Evolutionary conservation across 1,140 invertebrate species (phyloP).

Genomic region (Glossosoma conforme): DNA sequence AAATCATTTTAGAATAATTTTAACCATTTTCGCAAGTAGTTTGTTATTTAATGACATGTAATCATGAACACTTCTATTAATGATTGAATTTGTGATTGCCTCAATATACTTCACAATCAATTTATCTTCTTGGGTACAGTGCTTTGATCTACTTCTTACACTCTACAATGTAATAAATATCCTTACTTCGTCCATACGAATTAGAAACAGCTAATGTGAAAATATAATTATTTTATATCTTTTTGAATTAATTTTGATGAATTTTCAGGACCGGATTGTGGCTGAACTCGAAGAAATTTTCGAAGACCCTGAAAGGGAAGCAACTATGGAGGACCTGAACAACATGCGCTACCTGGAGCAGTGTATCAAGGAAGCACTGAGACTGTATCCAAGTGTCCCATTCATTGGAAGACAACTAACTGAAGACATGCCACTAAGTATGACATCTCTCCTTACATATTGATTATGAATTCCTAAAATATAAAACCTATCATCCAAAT

Average conservation of each 20-base stretch:
- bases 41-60: neutral
- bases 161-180: no score
- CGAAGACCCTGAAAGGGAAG: conserved; percentile 44
- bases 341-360: conserved; percentile 68
- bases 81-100: neutral
- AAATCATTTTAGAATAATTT: neutral
- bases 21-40: neutral
- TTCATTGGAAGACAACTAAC: conserved; percentile 57
- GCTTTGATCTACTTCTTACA: no score
- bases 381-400: conserved; percentile 68
- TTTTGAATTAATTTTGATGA: neutral
- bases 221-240: neutral
- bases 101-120: no score
- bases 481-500: neutral
- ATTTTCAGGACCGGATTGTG: conserved; percentile 38
- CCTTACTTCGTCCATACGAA: no score
- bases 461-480: neutral
- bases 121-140: no score
- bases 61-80: neutral
- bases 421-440: conserved; percentile 57
- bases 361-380: conserved; percentile 63
- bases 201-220: no score
- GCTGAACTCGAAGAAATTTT: conserved; percentile 64
- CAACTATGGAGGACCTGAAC: conserved; percentile 58
- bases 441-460: conserved; percentile 19